These are phyloP conservation scores for Rostratula benghalensis DNA, from an alignment of 2,113 vertebrate species.

Conservation along the genomic window DNA sequence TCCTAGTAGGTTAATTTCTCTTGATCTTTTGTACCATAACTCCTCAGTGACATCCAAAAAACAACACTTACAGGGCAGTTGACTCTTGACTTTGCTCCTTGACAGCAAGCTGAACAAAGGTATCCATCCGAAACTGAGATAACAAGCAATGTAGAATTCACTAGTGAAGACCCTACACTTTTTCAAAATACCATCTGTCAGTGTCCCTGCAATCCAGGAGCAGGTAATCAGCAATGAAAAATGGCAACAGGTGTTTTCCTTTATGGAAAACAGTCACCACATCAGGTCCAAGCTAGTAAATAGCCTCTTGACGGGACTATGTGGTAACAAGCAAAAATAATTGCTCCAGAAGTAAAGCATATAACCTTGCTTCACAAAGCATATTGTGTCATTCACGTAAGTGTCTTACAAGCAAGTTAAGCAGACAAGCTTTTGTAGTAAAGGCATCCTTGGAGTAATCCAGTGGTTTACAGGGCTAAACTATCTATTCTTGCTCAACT, in stretches of 20 bases:
- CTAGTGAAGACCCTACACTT: neutral
- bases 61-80: neutral
- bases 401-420: neutral
- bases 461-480: neutral
- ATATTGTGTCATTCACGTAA: neutral
- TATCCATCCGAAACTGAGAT: neutral
- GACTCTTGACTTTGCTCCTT: neutral
- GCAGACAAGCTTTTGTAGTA: neutral
- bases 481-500: neutral
- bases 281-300: neutral
- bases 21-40: neutral
- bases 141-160: neutral
- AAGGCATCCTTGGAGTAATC: neutral
- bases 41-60: neutral
- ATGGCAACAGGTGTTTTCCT: neutral
- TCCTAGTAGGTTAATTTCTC: neutral
- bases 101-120: neutral
- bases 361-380: neutral
- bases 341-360: neutral
- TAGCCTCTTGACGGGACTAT: neutral
- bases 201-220: neutral
- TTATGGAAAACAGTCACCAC: neutral
- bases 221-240: neutral
- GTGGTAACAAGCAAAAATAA: neutral
- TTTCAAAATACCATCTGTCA: neutral